Percentiles rank a stretch among this genome's conserved stretches.
phyloP scores from a whole-genome alignment of 2,113 vertebrate genomes.

The Struthidea cinerea region DNA sequence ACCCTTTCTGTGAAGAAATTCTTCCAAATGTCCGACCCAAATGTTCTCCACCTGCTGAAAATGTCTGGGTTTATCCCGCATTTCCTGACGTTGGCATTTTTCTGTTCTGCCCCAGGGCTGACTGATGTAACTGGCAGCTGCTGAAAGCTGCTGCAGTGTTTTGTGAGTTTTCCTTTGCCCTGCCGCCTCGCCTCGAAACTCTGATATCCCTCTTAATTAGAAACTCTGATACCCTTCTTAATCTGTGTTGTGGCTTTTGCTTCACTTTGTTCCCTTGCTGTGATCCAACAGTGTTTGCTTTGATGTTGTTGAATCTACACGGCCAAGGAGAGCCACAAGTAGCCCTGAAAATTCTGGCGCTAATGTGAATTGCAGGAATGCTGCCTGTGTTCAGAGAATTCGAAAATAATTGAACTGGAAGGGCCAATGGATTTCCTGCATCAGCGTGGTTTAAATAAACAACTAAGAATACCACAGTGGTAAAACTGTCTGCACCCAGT shows the following conservation, averaged over 20 bases:
- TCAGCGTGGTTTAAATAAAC: not conserved
- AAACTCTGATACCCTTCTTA: not conserved
- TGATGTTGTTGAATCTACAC: not conserved
- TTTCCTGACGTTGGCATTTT: not conserved
- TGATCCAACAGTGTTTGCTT: not conserved
- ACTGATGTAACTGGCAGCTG: conserved; percentile 24
- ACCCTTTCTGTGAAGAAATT: not conserved
- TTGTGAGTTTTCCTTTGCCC: not conserved
- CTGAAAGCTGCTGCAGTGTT: not conserved
- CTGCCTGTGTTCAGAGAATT: not conserved
- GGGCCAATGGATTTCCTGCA: conserved; percentile 27
- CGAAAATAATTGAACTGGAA: conserved; percentile 37
- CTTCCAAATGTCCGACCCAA: not conserved
- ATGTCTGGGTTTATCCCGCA: not conserved
- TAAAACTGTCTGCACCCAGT: not conserved
- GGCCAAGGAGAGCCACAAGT: not conserved
- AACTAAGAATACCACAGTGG: not conserved
- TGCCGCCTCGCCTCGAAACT: not conserved
- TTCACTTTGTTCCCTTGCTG: not conserved
- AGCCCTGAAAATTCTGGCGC: not conserved
- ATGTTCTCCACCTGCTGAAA: not conserved
- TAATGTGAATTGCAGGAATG: not conserved
- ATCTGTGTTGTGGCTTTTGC: not conserved
- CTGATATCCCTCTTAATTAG: not conserved
- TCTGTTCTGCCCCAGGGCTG: not conserved